Base-by-base conservation (phyloP, 2,797 vertebrate species). In the Hippopotamyrus pictus region DNA sequence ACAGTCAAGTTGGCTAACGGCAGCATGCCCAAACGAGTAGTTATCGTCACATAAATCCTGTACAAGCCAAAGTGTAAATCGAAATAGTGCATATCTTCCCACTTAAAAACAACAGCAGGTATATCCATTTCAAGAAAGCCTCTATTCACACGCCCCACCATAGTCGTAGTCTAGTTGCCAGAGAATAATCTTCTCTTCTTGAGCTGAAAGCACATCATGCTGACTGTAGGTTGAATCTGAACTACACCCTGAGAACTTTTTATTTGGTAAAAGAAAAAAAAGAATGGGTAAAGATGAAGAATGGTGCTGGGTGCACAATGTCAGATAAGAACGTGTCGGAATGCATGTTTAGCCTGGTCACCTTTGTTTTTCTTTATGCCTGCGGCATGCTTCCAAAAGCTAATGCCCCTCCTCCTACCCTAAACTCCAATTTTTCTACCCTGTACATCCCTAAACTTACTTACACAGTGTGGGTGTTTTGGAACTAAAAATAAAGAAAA, bases 1-100 rank as follows among this genome's bases (percentile, higher is more conserved):
- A 37, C 83, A 89, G 90, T 41, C 33, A 7, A 91, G 83, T 62
- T 85, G 69, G 88, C 62, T 89, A 89, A 91, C 89, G 84, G 25
- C 57, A 89, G 46, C 59, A 89, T 85, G 62, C 41, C 76, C 84
- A 83, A 90, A 92, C 19, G 44, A 91, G 9, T 19, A 41, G 82
- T 65, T 37, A 76, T 76, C 33, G 33, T 76, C 33, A 76, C 12
- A 76, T 76, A 41, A 90, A 90, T 22, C 73, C 57, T 89, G 9
- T 88, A 83, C 79, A 48, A 48, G 41, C 79, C 19, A 48, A n/a
- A 83, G 79, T 46, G 79, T 83, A 50, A 50, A 76, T 76, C 69
- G 14, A 76, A 76, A 17, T 5, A 76, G 14, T 17, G 33, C 33
- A 41, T 76, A 76, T 41, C 14, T 76, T 41, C 14, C 33, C 69